Base-by-base conservation (phyloP, 2,888 invertebrate species). In the Dendrolimus pini region DNA sequence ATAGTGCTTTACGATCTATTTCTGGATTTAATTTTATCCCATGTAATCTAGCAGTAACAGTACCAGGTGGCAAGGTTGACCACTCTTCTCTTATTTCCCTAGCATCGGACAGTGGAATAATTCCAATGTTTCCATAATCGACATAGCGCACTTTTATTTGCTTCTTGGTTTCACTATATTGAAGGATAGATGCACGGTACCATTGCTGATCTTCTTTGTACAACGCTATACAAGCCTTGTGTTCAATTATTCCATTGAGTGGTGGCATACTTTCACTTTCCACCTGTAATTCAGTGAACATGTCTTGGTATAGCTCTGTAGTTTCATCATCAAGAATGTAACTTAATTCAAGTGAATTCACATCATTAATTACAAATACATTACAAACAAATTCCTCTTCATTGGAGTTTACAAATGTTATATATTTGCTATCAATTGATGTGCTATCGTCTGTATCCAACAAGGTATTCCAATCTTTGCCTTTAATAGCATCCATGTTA, bases 111-210 rank as follows among this genome's bases (percentile, higher is more conserved):
- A 82, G 66, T 0, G 87, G 63, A 18, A 94, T 81, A 0, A 84
- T 68, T 71, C 94, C 94, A 8, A 86, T 78, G 69, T 95, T 95
- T 1, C 96, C 95, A 71, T 93, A 96, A 79, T 97, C 96, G 0
- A 96, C 93, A 77, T 94, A 97, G 63, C 90, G 85, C 0, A 96
- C 93, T 68, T 92, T 91, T 0, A 94, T 89, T 56, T 77, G 69
- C 7, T 82, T 78, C 14, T 85, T 76, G 0, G 69, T 67, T 52
- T 83, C 74, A 63, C 91, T 85, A 56, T 90, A 82, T 57, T 92
- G 87, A 54, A 91, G 75, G 57, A 97, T 91, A 12, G 89, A 72
- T 0, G 94, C 96, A 61, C 97, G 91, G 75, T 96, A 96, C 96
- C 96, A 97, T 52, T 80, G 69, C 1, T 86, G 83, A 72, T 96